Evolutionary conservation across 2,888 invertebrate genomes (phyloP), one percentile per base, ranked within the genome.

Genomic region (Brachyopa scutellaris): DNA sequence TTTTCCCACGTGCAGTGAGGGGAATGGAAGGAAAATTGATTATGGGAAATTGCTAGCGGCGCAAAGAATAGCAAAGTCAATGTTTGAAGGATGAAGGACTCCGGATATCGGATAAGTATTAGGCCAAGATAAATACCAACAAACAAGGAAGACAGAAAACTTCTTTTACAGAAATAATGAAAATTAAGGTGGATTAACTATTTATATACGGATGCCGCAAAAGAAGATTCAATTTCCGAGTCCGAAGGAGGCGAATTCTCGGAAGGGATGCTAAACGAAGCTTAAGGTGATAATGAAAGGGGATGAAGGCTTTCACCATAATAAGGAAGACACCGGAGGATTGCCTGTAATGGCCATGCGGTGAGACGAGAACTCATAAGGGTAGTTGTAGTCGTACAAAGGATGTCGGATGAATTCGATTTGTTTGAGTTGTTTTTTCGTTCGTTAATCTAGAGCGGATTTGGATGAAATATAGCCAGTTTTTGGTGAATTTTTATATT

Each of bases 281-380:
- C 74, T 80, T 57, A 74, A 62, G 67, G 49, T 62, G 61, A 49
- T 74, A 80, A 80, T 80, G 62, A 67, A 78, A 64, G 47, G 64
- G 77, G 42, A 64, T 33, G 64, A 67, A 11, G 17, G 11, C 33
- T 57, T 57, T 26, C 55, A 55, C 57, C 49, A 49, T 47, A n/a
- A 66, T 59, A 38, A 51, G n/a, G n/a, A n/a, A n/a, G n/a, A n/a
- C n/a, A n/a, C 51, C 29, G 45, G 53, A 36, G 59, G 51, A 66
- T 72, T 66, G 29, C 47, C 33, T 45, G 29, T 61, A 55, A 53
- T 55, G 53, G 38, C 53, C 61, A 61, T 61, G 55, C 38, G 53
- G 29, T 45, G 17, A 23, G 26, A 59, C 51, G 21, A 55, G 49
- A 74, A 49, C 51, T 51, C 38, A 23, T 15, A 51, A 2, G 5